A percentile compares a stretch with the other conserved stretches of the same genome.
Conservation (phyloP, 2,113 vertebrate genomes). For the Nerophis lumbriciformis region DNA sequence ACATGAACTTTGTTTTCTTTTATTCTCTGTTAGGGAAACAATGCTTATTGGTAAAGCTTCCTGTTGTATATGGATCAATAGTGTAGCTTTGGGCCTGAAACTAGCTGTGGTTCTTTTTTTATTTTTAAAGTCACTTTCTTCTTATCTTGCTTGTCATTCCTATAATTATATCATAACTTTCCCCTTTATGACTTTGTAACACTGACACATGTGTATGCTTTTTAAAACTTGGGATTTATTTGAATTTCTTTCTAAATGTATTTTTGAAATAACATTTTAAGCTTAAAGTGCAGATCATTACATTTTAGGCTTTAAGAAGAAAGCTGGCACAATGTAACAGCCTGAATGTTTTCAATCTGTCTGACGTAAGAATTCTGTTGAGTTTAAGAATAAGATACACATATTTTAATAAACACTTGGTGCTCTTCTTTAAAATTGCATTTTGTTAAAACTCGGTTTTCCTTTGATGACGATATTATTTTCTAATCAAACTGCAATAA, state of each 20-base stretch:
- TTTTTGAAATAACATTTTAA: background rate
- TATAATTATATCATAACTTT: background rate
- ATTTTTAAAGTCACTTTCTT: background rate
- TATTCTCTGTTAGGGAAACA: background rate
- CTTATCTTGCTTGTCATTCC: rapidly evolving
- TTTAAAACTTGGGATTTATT: background rate
- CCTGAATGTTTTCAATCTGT: too few species aligned
- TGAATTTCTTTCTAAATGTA: background rate
- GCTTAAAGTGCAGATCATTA: too few species aligned
- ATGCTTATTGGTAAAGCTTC: background rate
- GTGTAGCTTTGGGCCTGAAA: slow-evolving; percentile 31
- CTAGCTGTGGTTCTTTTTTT: background rate
- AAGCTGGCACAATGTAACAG: too few species aligned
- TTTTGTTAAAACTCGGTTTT: too few species aligned
- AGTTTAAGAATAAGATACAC: too few species aligned
- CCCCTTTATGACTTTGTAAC: background rate
- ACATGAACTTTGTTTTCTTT: too few species aligned
- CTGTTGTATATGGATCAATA: background rate
- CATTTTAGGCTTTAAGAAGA: too few species aligned
- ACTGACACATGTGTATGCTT: background rate
- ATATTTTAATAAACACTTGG: too few species aligned
- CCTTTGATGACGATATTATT: too few species aligned
- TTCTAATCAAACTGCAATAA: too few species aligned
- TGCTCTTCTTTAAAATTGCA: too few species aligned
- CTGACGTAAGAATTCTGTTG: too few species aligned